A percentile compares a stretch with the other conserved stretches of the same genome.
phyloP scores from a whole-genome alignment of 2,797 vertebrate species.

The Cossypha caffra region DNA sequence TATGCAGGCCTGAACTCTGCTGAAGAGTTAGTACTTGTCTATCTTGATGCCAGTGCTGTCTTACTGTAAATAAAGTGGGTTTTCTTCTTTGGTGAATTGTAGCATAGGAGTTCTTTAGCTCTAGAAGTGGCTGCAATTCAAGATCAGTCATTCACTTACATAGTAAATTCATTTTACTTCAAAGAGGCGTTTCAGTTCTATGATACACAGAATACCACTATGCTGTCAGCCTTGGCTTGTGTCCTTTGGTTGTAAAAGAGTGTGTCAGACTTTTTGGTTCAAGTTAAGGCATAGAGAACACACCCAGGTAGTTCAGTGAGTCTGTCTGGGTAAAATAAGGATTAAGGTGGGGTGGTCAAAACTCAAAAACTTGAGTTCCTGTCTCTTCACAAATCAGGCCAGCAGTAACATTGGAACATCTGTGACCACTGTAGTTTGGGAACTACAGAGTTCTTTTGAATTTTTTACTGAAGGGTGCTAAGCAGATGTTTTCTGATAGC shows the following conservation, averaged over 20 bases:
- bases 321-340: neutral
- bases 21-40: neutral
- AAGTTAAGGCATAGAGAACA: neutral
- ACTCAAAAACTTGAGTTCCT: neutral
- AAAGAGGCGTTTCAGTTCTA: neutral
- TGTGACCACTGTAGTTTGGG: neutral
- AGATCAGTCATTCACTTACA: neutral
- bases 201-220: neutral
- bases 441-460: neutral
- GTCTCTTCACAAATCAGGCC: neutral
- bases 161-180: neutral
- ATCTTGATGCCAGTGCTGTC: neutral
- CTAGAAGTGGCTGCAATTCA: neutral
- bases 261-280: neutral
- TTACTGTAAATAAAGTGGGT: neutral
- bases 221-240: neutral
- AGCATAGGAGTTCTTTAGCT: neutral
- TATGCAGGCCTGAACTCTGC: neutral
- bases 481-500: neutral
- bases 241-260: neutral
- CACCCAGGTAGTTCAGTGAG: neutral
- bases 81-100: neutral
- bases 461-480: neutral
- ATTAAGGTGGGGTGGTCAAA: neutral
- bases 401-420: neutral